Evolutionary conservation across 2,888 invertebrate species (phyloP), one percentile per base, ranked within the genome.

Genomic region (Ethmia dodecea): DNA sequence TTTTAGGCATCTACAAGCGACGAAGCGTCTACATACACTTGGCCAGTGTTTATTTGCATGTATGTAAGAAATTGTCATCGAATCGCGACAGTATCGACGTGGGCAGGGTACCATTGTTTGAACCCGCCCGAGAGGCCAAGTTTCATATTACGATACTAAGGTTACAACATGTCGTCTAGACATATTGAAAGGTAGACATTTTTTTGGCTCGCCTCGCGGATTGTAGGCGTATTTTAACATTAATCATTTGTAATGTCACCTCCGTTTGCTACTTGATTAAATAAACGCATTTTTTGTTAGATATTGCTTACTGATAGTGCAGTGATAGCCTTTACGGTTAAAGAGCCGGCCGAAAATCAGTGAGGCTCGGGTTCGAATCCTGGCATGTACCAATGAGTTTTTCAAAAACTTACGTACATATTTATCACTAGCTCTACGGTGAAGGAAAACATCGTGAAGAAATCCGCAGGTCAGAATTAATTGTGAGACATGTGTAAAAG

Each of bases 101-200:
- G 77, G 77, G 72, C 76, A 78, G 57, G 55, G 62, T 42, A 45
- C 56, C 54, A 74, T 74, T 76, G 71, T 76, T 70, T 72, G 59
- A 45, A 49, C 42, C 45, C 43, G 42, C 46, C n/a, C n/a, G n/a
- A n/a, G n/a, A 47, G 36, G 41, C 52, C 49, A 57, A 59, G 52
- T 54, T 52, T 36, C 35, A 28, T 24, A 28, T 35, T 34, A 52
- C 49, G 42, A 47, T 52, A 47, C 50, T 38, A 40, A 45, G 39
- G 43, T 69, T 68, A 66, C 71, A 60, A 67, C 60, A 74, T 27
- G 45, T 37, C 43, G 71, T 72, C 74, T 75, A 75, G 74, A 76
- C 73, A 54, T 47, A 66, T 64, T 60, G 62, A 54, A 57, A 65
- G 60, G 59, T 62, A 69, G 67, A 71, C 72, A 62, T 67, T 72